Evolutionary conservation across 2,888 invertebrate species (phyloP), one percentile per base, ranked within the genome.

Genomic region (Rhingia campestris): DNA sequence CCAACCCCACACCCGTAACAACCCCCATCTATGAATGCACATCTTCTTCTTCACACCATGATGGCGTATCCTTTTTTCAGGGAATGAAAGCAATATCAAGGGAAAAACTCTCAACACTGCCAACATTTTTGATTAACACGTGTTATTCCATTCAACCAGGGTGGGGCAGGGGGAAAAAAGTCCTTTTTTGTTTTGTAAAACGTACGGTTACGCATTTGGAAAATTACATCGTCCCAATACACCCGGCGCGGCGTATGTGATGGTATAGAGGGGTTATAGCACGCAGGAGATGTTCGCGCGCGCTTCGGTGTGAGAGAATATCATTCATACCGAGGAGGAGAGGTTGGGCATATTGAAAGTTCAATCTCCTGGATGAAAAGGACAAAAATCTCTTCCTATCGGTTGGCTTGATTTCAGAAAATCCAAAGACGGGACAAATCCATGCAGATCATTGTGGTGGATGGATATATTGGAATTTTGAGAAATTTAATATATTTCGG

Each of bases 121-220:
- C 58, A 82, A 59, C 67, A 41, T 79, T 82, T 22, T 82, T 77
- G 82, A 79, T 82, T 82, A 82, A 82, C 82, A 82, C 79, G 82
- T 79, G 82, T 82, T 79, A 73, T 79, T 43, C 6, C 73, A 35
- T 74, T 12, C 37, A 32, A 61, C 30, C 7, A 33, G 32, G 14
- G 14, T 0, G 7, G 4, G 6, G 37, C 7, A 3, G 1, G 14
- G 10, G 12, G 12, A 35, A 74, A 67, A 67, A 67, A 43, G 9
- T 12, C 45, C 35, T 22, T 9, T 35, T 30, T 30, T 12, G n/a
- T 33, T 33, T 39, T 30, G 33, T 43, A 66, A 54, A 66, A 54
- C 59, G 47, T 66, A 61, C 66, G 74, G 39, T 54, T 58, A 39
- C 63, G 30, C 49, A 2, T 22, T 22, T 22, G 22, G 75, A 59